Conservation (phyloP, 2,888 invertebrate genomes). For the Clivina fossor region DNA sequence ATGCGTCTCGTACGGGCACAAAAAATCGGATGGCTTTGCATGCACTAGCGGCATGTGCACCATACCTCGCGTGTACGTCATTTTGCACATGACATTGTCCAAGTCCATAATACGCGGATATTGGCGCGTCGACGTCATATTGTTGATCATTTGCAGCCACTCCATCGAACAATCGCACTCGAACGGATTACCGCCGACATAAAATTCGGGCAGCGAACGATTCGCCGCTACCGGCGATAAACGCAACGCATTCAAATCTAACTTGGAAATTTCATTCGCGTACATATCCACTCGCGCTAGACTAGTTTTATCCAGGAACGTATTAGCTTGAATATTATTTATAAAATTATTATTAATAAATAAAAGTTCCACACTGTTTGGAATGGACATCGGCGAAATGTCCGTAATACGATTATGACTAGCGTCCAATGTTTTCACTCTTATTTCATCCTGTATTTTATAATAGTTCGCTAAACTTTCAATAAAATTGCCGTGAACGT, state of each 20-base stretch:
- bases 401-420: slow-evolving; percentile 86
- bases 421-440: slow-evolving; percentile 82
- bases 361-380: slow-evolving; percentile 83
- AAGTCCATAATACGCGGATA: slow-evolving; percentile 88
- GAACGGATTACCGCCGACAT: slow-evolving; percentile 90
- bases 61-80: slow-evolving; percentile 77
- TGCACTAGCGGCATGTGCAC: slow-evolving; percentile 76
- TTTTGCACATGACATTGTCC: slow-evolving; percentile 84
- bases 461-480: slow-evolving; percentile 87
- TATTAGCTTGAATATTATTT: slow-evolving; percentile 77
- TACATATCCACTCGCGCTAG: slow-evolving; percentile 87
- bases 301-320: slow-evolving; percentile 82
- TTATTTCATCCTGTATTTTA: slow-evolving; percentile 78
- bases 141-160: slow-evolving; percentile 89
- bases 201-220: slow-evolving; percentile 81
- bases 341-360: slow-evolving; percentile 90
- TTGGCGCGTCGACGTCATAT: slow-evolving; percentile 78
- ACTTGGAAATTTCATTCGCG: slow-evolving; percentile 79
- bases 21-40: slow-evolving; percentile 80
- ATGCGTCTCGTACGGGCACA: slow-evolving; percentile 89
- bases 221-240: slow-evolving; percentile 73
- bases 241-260: slow-evolving; percentile 79
- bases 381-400: slow-evolving; percentile 80
- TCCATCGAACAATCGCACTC: slow-evolving; percentile 95
- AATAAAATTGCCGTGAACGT: slow-evolving; percentile 88